These are phyloP conservation scores for Paramormyrops hopkinsi DNA, from an alignment of 2,797 vertebrate species.

Conservation along the genomic window DNA sequence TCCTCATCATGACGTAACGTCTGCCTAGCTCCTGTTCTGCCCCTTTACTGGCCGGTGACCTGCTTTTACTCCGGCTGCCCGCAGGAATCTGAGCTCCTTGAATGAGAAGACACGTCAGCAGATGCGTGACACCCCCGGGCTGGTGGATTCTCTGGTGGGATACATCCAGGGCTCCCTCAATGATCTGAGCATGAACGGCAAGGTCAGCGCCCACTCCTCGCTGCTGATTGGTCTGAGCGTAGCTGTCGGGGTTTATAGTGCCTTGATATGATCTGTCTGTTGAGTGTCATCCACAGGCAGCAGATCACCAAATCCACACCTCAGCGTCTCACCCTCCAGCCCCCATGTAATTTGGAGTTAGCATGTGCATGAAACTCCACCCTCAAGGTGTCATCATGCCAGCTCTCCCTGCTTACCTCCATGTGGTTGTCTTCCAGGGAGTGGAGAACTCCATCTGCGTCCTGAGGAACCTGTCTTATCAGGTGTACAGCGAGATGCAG, in stretches of 20 bases:
- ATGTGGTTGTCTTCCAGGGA: slow-evolving; percentile 57
- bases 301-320: background rate
- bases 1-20: background rate
- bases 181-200: slow-evolving; percentile 68
- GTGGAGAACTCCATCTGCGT: slow-evolving; percentile 85
- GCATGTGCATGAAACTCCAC: background rate
- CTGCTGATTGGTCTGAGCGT: background rate
- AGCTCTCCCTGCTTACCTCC: background rate
- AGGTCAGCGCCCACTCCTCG: slow-evolving; percentile 60
- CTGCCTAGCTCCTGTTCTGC: background rate
- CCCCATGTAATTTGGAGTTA: background rate
- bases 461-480: slow-evolving; percentile 90
- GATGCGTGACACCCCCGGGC: slow-evolving; percentile 72
- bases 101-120: slow-evolving; percentile 73
- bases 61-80: slow-evolving; percentile 6
- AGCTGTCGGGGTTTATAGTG: background rate
- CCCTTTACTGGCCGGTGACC: background rate
- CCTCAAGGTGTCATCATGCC: background rate
- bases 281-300: background rate
- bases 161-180: slow-evolving; percentile 67
- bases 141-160: slow-evolving; percentile 76
- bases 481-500: slow-evolving; percentile 81
- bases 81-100: slow-evolving; percentile 88
- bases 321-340: background rate
- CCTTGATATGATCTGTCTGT: background rate